Base-by-base conservation (phyloP, 2,113 vertebrate genomes). In the Actenoides hombroni region DNA sequence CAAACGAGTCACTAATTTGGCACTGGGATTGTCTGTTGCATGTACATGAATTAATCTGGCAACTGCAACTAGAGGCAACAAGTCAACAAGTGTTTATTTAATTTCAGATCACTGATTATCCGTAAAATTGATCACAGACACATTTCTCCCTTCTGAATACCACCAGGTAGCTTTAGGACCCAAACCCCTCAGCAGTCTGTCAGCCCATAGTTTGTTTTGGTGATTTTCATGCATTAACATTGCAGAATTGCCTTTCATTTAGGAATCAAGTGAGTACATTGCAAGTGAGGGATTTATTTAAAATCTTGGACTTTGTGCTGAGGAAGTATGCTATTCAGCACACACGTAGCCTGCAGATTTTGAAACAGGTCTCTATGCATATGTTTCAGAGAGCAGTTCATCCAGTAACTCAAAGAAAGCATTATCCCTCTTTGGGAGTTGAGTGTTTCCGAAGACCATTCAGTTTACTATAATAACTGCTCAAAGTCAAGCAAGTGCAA, bases 401-500 rank as follows among this genome's bases (percentile, higher is more conserved):
- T 57, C 59, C 63, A 46, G 4, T 46, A 8, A 44, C 79, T 56
- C 61, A 67, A 84, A 83, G 39, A 71, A 85, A 89, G 16, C 31
- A 24, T 80, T 74, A 65, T 77, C 92, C 42, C 21, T 73, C 24
- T 73, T 54, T 28, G 81, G 46, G 46, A 74, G 37, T 12, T 85
- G 54, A 64, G 29, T 24, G 21, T 91, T 91, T 85, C 42, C 74
- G 5, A 23, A 40, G 63, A 87, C 37, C 40, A 37, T 46, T 63
- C 53, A 10, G 18, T 65, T 83, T 83, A n/a, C 64, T 60, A 46
- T 46, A 74, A 51, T n/a, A 65, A 46, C 65, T 44, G 54, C 42
- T 94, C 87, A 85, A 91, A 82, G 86, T 95, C 83, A 88, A 86
- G 61, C 40, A 88, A 90, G 37, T 70, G 33, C 75, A 71, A 86